A percentile compares a stretch with the other conserved stretches of the same genome.
Conservation (phyloP, 2,797 vertebrate genomes). For the Ibycter americanus region DNA sequence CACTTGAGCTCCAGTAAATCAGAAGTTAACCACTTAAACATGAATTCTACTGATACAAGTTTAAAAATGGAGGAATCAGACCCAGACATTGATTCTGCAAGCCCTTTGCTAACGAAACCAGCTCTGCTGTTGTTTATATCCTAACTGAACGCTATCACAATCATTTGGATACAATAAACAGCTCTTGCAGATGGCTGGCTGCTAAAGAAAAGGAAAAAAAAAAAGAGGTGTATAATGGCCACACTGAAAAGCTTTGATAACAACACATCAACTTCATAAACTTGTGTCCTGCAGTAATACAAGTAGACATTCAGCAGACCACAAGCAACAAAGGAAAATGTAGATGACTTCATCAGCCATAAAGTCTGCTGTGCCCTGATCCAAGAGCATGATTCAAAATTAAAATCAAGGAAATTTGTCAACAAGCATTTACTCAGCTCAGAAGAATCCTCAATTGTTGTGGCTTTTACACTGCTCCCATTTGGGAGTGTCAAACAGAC, state of each 20-base stretch:
- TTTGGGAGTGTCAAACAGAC: background rate
- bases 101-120: conserved; percentile 9
- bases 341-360: conserved; percentile 44
- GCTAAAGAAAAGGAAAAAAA: background rate
- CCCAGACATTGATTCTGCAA: background rate
- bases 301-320: conserved; percentile 32
- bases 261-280: conserved; percentile 47
- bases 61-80: background rate
- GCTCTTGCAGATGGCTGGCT: conserved; percentile 33
- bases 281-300: conserved; percentile 16
- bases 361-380: conserved; percentile 22
- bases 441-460: conserved; percentile 34
- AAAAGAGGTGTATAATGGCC: conserved; percentile 10
- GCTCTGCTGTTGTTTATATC: conserved; percentile 6
- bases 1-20: conserved; percentile 14
- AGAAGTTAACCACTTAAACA: conserved; percentile 22
- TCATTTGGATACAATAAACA: conserved; percentile 18
- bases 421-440: conserved; percentile 52
- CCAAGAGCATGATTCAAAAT: conserved; percentile 38
- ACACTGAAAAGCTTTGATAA: conserved; percentile 40
- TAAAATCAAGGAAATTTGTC: conserved; percentile 46
- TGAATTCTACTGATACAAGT: background rate
- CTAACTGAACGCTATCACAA: background rate
- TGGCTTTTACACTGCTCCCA: background rate
- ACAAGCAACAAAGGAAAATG: conserved; percentile 48